These are phyloP conservation scores for Drosophila serrata DNA, from an alignment of 1,140 invertebrate species.

Conservation along the genomic window DNA sequence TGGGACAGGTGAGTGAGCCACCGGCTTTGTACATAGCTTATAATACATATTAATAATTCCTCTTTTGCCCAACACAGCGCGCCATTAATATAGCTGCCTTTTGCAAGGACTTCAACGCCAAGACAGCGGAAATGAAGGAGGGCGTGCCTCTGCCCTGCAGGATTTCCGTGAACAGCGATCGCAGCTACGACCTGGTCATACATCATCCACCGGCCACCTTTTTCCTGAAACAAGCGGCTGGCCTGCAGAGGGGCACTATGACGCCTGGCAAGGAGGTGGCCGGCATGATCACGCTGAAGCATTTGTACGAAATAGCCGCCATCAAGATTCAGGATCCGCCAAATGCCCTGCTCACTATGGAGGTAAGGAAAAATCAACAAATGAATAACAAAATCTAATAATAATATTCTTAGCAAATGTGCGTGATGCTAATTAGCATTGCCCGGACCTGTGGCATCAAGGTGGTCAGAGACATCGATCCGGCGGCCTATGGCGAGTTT, in stretches of 20 bases:
- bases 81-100: conserved; percentile 98
- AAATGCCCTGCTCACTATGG: conserved; percentile 87
- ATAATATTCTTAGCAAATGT: conserved; percentile 90
- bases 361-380: conserved; percentile 34
- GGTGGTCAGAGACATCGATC: conserved; percentile 93
- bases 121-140: conserved; percentile 95
- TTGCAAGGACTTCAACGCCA: conserved; percentile 99
- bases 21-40: background rate
- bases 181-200: conserved; percentile 93
- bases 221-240: conserved; percentile 98
- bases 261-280: conserved; percentile 91
- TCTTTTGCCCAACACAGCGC: too few relatives aligned
- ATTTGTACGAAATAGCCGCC: conserved; percentile 99
- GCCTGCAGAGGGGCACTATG: conserved; percentile 94
- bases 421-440: conserved; percentile 91
- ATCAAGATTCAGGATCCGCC: conserved; percentile 96
- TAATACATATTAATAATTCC: too few relatives aligned
- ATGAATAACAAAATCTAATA: too few relatives aligned
- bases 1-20: conserved; percentile 91
- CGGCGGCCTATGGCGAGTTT: conserved; percentile 94
- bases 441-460: conserved; percentile 94
- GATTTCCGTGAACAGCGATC: conserved; percentile 93
- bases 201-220: conserved; percentile 94
- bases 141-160: conserved; percentile 95
- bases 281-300: conserved; percentile 97